Base-by-base conservation (phyloP, 1,140 invertebrate species). In the Dysdera silvatica region DNA sequence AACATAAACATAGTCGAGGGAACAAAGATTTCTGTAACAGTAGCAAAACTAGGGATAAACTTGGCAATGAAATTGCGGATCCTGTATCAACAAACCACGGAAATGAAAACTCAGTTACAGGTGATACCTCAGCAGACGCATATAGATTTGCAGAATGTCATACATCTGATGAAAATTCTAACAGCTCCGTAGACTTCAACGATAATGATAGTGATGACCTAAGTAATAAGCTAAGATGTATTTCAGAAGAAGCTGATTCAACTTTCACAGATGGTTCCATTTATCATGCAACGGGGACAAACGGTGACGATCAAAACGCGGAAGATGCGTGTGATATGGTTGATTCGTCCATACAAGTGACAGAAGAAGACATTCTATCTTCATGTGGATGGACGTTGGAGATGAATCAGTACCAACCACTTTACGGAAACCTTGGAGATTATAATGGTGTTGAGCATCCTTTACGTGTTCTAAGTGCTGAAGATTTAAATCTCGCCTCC, bases 401-500 rank as follows among this genome's bases (percentile, higher is more conserved):
- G 24, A 18, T 28, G 32, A 29, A 33, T 10, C 43, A 52, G 5
- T 47, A 71, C 51, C 40, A 60, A 40, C 41, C 65, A 49, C 49
- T 61, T 59, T 45, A 59, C 41, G 35, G 61, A 48, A 63, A 66
- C n/a, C 48, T 57, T 6, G 61, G 62, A 32, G 55, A 48, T 32
- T 71, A 70, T 29, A 72, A 70, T 43, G 66, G 68, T 31, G 70
- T 72, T 40, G 86, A 89, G 71, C 89, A 93, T 81, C 89, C 90
- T 1, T 74, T 93, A 23, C 82, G 88, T 68, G 87, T 91, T 70
- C 80, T 93, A 12, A 92, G 89, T 72, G 87, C 92, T 75, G 89
- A 91, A 77, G 92, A 91, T 76, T 78, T 93, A 59, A 91, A 89
- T 14, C 84, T 91, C 24, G 87, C 91, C 10, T 91, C 89, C 20